Conservation (phyloP, 1,140 invertebrate genomes). For the Bombus superbus region DNA sequence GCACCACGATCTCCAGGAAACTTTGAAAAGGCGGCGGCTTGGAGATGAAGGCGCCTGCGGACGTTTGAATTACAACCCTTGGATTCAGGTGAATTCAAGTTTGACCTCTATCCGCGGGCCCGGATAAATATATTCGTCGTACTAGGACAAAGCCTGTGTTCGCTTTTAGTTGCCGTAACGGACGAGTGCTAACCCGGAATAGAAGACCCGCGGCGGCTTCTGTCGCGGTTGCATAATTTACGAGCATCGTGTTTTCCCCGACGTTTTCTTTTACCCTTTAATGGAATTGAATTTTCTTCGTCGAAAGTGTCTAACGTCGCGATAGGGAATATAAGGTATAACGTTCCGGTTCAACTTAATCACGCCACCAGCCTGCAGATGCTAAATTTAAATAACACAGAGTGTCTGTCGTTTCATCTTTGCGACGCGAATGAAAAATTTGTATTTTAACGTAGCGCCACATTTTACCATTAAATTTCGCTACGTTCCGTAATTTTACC, state of each 20-base stretch:
- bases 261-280: background rate
- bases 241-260: background rate
- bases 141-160: constrained; percentile 49
- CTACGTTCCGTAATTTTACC: background rate
- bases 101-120: constrained; percentile 59
- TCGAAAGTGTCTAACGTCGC: too few relatives aligned
- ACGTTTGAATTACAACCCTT: constrained; percentile 66
- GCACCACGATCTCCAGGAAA: background rate
- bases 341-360: background rate
- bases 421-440: background rate
- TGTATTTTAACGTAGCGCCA: background rate
- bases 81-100: constrained; percentile 63
- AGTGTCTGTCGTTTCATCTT: background rate
- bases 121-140: constrained; percentile 58
- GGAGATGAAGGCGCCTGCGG: constrained; percentile 56
- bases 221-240: constrained; percentile 40
- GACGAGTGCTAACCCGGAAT: constrained; percentile 55
- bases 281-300: background rate
- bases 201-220: constrained; percentile 40
- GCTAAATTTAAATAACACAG: background rate
- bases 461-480: background rate
- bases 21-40: constrained; percentile 56
- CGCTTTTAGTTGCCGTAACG: constrained; percentile 54
- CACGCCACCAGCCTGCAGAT: background rate
- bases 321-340: background rate